phyloP scores from a whole-genome alignment of 92 coral and sea anemone species.

The Parazoanthus darwini region DNA sequence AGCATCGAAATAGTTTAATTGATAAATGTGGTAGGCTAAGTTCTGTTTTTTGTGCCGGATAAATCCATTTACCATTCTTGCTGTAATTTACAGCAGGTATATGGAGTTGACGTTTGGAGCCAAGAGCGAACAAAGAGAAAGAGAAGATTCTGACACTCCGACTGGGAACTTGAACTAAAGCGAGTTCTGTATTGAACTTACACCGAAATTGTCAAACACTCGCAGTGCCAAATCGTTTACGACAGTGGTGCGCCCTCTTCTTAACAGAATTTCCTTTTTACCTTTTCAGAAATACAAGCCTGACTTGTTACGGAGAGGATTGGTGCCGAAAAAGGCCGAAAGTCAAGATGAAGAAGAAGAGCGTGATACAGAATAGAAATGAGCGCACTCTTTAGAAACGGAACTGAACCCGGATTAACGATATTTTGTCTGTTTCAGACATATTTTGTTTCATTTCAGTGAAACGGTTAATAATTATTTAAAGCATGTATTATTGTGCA shows the following conservation, averaged over 20 bases:
- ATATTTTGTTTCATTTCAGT: neutral
- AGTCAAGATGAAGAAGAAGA: neutral
- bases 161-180: too few relatives aligned
- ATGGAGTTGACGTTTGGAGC: too few relatives aligned
- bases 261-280: neutral
- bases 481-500: neutral
- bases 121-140: too few relatives aligned
- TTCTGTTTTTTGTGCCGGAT: too few relatives aligned
- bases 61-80: too few relatives aligned
- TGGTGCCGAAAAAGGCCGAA: neutral
- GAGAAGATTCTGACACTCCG: too few relatives aligned
- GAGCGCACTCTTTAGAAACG: neutral
- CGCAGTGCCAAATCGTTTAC: neutral
- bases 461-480: neutral
- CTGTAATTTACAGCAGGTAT: too few relatives aligned
- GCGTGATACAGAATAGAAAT: neutral
- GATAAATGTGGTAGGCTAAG: too few relatives aligned
- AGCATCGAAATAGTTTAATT: too few relatives aligned
- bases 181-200: too few relatives aligned
- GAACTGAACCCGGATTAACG: neutral
- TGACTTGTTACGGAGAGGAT: neutral
- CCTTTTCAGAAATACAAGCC: conserved; percentile 5
- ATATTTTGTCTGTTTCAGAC: conserved; percentile 11
- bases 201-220: too few relatives aligned
- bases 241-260: neutral